Base-by-base conservation (phyloP, 2,888 invertebrate species). In the Drosophila siamana region DNA sequence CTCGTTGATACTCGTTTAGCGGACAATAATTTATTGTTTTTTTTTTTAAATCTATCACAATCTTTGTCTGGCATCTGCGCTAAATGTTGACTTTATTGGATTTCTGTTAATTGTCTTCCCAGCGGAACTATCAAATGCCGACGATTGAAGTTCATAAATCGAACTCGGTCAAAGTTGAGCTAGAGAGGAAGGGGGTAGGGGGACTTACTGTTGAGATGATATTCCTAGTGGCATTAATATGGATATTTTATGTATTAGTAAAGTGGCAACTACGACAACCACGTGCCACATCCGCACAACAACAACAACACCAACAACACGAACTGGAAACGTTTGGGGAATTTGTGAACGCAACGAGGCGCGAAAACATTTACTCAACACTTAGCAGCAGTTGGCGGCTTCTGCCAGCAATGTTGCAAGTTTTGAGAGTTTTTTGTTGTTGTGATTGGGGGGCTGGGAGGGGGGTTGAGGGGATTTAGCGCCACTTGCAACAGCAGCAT, bases 341-440 rank as follows among this genome's bases (percentile, higher is more conserved):
- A 84, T 88, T 84, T 73, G 69, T 64, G 68, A 79, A 67, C 73
- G 79, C 87, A 86, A 81, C 85, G 85, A 85, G 89, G 85, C 88
- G 85, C 74, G 77, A 87, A 85, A 85, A 88, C 89, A 85, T 88
- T 85, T 85, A 85, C 85, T 85, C 85, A 85, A 85, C 85, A 88
- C 88, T 85, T 88, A 82, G 80, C 78, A 77, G 71, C 88, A 80
- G 80, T 74, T 78, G 80, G 64, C 79, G 70, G 79, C 52, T 64
- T 19, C 19, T n/a, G 44, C 33, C 52, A 60, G 64, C 52, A 40
- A 64, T 73, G 75, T 74, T 69, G 74, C 78, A 75, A 75, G 74
- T 80, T 83, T 26, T 26, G 44, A 55, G 70, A 66, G 69, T 44
- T 50, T 40, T 51, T 22, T 30, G 26, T 15, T 19, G 30, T 50